Percentiles rank a stretch among this genome's conserved stretches.
phyloP scores from a whole-genome alignment of 2,797 vertebrate species.

The Sebastes variabilis region DNA sequence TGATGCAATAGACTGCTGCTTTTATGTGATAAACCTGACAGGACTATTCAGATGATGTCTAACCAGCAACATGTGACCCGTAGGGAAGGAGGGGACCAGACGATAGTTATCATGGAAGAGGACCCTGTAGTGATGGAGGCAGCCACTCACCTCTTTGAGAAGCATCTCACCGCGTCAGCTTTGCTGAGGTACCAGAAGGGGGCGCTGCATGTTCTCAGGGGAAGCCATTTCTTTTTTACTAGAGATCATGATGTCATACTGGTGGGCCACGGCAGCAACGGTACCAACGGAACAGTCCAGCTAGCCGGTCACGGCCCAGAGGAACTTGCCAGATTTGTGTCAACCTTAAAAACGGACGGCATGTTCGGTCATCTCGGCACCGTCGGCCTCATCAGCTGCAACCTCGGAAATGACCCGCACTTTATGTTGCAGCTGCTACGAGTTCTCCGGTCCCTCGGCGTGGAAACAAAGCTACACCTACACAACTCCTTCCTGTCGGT shows the following conservation, averaged over 20 bases:
- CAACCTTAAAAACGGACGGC: slow-evolving; percentile 23
- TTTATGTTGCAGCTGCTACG: slow-evolving; percentile 54
- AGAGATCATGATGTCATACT: slow-evolving; percentile 44
- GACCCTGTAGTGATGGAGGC: slow-evolving; percentile 60
- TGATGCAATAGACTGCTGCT: background rate
- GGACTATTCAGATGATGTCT: background rate
- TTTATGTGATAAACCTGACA: background rate
- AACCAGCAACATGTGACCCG: background rate
- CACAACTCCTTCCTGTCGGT: slow-evolving; percentile 54
- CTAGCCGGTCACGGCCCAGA: slow-evolving; percentile 53
- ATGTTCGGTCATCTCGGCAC: slow-evolving; percentile 3
- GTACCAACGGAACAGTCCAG: slow-evolving; percentile 12
- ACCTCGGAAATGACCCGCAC: slow-evolving; percentile 56
- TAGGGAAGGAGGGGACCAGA: slow-evolving; percentile 3
- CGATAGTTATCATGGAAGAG: slow-evolving; percentile 64
- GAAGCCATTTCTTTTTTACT: background rate
- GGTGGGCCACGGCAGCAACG: slow-evolving; percentile 65
- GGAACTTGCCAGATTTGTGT: slow-evolving; percentile 57
- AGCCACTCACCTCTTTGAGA: slow-evolving; percentile 64
- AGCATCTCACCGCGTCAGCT: slow-evolving; percentile 39
- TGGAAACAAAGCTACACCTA: slow-evolving; percentile 58
- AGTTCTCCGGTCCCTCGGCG: slow-evolving; percentile 23
- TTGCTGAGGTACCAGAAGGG: slow-evolving; percentile 60
- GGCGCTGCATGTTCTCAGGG: slow-evolving; percentile 36
- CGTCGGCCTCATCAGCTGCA: slow-evolving; percentile 66